phyloP scores from a whole-genome alignment of 2,113 vertebrate genomes.

The Tringa solitaria region DNA sequence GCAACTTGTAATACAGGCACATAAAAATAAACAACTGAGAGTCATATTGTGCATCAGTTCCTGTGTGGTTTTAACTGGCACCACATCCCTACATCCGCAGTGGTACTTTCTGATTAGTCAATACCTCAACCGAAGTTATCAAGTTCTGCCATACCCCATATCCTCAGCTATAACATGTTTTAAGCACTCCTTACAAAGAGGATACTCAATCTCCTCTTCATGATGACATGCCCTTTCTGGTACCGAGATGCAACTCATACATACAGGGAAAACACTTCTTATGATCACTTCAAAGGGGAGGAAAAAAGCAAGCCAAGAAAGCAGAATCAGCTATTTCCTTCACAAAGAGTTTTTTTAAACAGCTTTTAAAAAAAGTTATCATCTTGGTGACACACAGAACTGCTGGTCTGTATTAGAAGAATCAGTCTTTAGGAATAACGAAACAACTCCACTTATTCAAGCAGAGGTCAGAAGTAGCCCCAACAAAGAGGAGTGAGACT shows the following conservation, averaged over 20 bases:
- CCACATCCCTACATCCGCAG: background rate
- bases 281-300: background rate
- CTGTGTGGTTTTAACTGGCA: background rate
- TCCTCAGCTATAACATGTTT: background rate
- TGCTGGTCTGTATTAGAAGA: background rate
- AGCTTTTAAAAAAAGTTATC: background rate
- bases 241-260: background rate
- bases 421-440: background rate
- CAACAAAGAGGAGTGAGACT: background rate
- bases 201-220: background rate
- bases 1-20: background rate
- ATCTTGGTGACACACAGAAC: background rate
- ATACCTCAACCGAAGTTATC: background rate
- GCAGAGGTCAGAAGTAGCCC: background rate
- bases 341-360: background rate
- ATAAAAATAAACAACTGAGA: background rate
- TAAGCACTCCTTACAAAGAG: background rate
- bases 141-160: background rate
- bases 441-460: background rate
- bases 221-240: background rate
- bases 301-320: background rate
- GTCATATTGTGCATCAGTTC: background rate
- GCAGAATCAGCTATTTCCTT: background rate
- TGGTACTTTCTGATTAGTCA: background rate
- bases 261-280: background rate